Conservation (phyloP, 92 coral and sea anemone species). For the Epizoanthus illoricatus region DNA sequence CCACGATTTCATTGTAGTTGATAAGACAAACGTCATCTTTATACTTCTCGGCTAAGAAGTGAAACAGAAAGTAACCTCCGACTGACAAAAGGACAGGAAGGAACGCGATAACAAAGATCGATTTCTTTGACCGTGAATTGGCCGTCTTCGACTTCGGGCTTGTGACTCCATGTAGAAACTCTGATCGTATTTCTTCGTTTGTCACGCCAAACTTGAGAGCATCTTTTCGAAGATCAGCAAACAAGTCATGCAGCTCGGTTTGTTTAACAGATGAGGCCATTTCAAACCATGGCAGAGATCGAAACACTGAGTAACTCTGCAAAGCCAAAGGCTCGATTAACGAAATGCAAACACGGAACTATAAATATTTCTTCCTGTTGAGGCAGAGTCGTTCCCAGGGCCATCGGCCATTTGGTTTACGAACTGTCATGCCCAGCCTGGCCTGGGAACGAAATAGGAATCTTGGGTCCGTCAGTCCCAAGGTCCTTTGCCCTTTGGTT, state of each 20-base stretch:
- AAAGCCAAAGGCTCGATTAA: no score
- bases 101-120: slow-evolving; percentile 43
- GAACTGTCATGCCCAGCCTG: no score
- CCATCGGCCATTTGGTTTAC: no score
- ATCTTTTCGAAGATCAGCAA: slow-evolving; percentile 64
- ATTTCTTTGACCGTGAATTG: slow-evolving; percentile 28
- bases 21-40: slow-evolving; percentile 69
- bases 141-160: slow-evolving; percentile 19
- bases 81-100: slow-evolving; percentile 69
- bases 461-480: no score
- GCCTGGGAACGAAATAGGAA: no score
- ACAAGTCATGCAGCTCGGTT: slow-evolving; percentile 55
- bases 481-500: no score
- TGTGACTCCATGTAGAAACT: slow-evolving; percentile 57
- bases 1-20: slow-evolving; percentile 69
- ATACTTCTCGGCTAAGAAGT: slow-evolving; percentile 31
- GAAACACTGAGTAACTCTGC: no score
- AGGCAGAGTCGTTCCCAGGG: no score
- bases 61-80: slow-evolving; percentile 56
- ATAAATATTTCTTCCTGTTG: no score
- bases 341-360: no score
- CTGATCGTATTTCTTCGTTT: slow-evolving; percentile 54
- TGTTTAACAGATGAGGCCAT: slow-evolving; percentile 55
- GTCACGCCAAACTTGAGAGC: slow-evolving; percentile 60
- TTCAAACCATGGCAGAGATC: background rate